Base-by-base conservation (phyloP, 2,113 vertebrate genomes). In the Dromaius novaehollandiae region DNA sequence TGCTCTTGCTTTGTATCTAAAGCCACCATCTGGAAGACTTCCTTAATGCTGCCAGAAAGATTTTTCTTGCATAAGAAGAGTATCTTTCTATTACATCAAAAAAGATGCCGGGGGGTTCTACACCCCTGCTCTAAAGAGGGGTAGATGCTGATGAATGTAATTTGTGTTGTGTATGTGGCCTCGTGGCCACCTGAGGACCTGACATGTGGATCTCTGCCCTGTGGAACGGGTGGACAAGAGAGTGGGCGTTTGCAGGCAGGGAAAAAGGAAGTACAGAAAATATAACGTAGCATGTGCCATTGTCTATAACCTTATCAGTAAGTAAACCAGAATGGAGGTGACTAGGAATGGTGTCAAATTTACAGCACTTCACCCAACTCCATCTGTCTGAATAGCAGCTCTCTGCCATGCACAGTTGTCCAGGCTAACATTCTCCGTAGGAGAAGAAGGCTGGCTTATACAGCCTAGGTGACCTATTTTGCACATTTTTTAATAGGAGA, bases 311-410 rank as follows among this genome's bases (percentile, higher is more conserved):
- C 4, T 66, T 3, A 4, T 1, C 4, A 34, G 15, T 11, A 53
- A 60, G 40, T 30, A 64, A 82, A 73, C 0, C 26, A 76, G 78
- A 64, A 58, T 46, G 50, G 55, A 60, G 11, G 25, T 51, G 46
- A 69, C 40, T 25, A 30, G 56, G 15, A 44, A 34, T 66, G 6
- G 3, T 6, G 14, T 0, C 42, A 8, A 13, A 1, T 22, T 34
- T 22, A 18, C 55, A n/a, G n/a, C 24, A 1, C 0, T 1, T 3
- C 26, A 19, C 1, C 1, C 2, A 10, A 1, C 9, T 50, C 36
- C 30, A 4, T 13, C 0, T 1, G 36, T 55, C 38, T 88, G 53
- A 11, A 11, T 16, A 53, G 34, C 3, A 40, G 58, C 34, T 48
- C 42, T 14, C 11, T 17, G 48, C 3, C 6, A 38, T 53, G 66